Percentiles rank a stretch among this genome's conserved stretches.
Evolutionary conservation across 2,888 invertebrate genomes (phyloP).

Genomic region (Cephus spinipes): DNA sequence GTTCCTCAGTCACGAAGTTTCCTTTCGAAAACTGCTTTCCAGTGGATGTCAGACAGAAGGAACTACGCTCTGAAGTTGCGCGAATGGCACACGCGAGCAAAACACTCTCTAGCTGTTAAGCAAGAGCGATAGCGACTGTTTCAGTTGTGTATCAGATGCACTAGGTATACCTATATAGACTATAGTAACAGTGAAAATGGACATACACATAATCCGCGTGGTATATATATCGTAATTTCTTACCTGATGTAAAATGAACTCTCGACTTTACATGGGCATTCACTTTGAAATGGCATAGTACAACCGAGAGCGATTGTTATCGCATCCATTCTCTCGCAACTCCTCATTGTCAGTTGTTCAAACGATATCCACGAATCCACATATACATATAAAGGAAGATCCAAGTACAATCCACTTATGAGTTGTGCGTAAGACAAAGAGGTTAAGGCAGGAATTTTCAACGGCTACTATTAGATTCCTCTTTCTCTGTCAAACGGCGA

Average conservation of each 20-base stretch:
- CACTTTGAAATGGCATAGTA: neutral
- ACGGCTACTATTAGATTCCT: neutral
- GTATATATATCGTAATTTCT: neutral
- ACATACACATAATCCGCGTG: neutral
- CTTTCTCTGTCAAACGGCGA: neutral
- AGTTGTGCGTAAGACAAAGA: neutral
- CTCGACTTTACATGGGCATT: neutral
- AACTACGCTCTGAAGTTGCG: slow-evolving; percentile 60
- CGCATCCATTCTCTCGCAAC: neutral
- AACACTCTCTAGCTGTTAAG: slow-evolving; percentile 4
- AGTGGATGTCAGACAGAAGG: slow-evolving; percentile 42
- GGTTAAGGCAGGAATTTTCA: neutral
- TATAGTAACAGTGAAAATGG: neutral
- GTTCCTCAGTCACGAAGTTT: neutral
- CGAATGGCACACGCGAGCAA: slow-evolving; percentile 17
- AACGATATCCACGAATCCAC: neutral
- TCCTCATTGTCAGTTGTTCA: neutral
- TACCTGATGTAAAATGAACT: neutral
- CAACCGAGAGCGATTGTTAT: neutral
- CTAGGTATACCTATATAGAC: neutral
- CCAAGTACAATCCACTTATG: neutral
- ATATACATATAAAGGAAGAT: neutral
- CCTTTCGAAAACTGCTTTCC: slow-evolving; percentile 57
- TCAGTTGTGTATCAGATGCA: slow-evolving; percentile 7
- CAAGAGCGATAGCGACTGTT: slow-evolving; percentile 17